Base-by-base conservation (phyloP, 2,888 invertebrate species). In the Pristionchus mayeri region DNA sequence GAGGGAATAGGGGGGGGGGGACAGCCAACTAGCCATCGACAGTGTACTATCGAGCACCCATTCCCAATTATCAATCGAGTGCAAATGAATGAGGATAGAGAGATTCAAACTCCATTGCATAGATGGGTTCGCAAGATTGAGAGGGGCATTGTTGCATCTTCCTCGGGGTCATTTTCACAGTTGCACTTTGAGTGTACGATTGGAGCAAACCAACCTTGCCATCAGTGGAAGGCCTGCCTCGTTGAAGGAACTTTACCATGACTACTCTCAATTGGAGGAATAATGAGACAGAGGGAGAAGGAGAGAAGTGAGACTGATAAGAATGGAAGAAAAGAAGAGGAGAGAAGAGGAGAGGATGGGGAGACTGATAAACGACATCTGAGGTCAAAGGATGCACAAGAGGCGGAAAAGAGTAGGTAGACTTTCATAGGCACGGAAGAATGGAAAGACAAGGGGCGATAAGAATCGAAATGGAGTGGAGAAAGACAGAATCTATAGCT, bases 201-300 rank as follows among this genome's bases (percentile, higher is more conserved):
- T n/a, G n/a, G n/a, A n/a, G n/a, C n/a, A 21, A 24, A 54, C 54
- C 54, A 54, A 54, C 54, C 54, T 54, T 54, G 21, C 54, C 54
- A n/a, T 54, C 54, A 24, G 54, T 54, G n/a, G 54, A 54, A 54
- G 54, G n/a, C 24, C 54, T 54, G 54, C 24, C 24, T 3, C 54
- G 54, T n/a, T 54, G 54, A 54, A 54, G 54, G 54, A 54, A 54
- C 54, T 54, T 54, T 24, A 54, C 54, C 54, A 54, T 54, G 9
- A 24, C 54, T 54, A 54, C 54, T 54, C n/a, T 54, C 54, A 54
- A n/a, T n/a, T 9, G n/a, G 24, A 24, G 21, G n/a, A 54, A 54
- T 54, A 24, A 54, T 24, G 60, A 34, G 60, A 34, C 60, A 18
- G 34, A 63, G 60, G 16, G 60, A 16, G 11, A 18, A 63, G 60